Conservation (phyloP, 2,113 vertebrate genomes). For the Carassius auratus region DNA sequence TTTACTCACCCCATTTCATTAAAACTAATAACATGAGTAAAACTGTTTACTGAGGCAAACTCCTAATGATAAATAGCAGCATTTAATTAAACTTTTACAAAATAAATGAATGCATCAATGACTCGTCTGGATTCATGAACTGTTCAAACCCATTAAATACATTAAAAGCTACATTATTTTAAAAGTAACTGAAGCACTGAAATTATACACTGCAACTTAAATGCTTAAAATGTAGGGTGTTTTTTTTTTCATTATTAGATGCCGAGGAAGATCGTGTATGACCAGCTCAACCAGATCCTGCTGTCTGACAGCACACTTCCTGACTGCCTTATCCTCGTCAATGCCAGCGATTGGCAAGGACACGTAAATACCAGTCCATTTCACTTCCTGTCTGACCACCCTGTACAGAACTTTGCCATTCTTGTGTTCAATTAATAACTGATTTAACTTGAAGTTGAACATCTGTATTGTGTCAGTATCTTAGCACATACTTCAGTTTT, state of each 20-base stretch:
- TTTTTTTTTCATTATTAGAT: slow-evolving; percentile 63
- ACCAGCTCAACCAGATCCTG: slow-evolving; percentile 82
- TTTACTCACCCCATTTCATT: no score
- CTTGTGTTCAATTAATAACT: background rate
- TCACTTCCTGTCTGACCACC: background rate
- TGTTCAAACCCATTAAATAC: no score
- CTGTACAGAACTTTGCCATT: background rate
- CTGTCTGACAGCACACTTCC: slow-evolving; percentile 77
- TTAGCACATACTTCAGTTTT: background rate
- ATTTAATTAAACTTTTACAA: background rate
- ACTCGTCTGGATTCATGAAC: background rate
- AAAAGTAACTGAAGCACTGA: background rate
- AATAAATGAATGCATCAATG: background rate
- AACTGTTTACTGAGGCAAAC: background rate
- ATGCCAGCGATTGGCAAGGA: slow-evolving; percentile 80
- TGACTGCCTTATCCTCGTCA: slow-evolving; percentile 79
- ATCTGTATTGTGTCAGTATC: background rate
- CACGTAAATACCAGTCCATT: slow-evolving; percentile 67
- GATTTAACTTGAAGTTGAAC: background rate
- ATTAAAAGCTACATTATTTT: background rate
- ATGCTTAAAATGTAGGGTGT: background rate
- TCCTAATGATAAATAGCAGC: background rate
- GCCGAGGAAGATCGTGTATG: slow-evolving; percentile 78
- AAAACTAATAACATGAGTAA: background rate
- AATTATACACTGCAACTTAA: background rate